Evolutionary conservation across 2,797 vertebrate species (phyloP).

Genomic region (Sebastes matsubarae): DNA sequence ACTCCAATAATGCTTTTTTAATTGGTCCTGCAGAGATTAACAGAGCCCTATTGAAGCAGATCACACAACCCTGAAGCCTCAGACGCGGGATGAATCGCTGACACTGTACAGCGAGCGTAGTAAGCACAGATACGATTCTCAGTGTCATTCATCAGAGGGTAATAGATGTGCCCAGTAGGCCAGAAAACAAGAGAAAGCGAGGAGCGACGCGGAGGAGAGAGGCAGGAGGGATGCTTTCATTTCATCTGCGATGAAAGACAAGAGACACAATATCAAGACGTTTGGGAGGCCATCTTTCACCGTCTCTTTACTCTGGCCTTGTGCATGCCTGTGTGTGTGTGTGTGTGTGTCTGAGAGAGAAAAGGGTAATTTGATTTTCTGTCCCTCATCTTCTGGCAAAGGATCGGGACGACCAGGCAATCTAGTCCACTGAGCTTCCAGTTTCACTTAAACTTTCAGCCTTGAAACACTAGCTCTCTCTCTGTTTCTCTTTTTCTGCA

Average conservation of each 20-base stretch:
- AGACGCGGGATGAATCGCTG: conserved; percentile 60
- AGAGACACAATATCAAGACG: conserved; percentile 73
- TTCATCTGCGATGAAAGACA: conserved; percentile 72
- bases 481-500: conserved; percentile 35
- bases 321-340: conserved; percentile 32
- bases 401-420: conserved; percentile 51
- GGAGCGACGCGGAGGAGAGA: conserved; percentile 25
- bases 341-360: conserved; percentile 21
- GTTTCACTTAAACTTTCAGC: conserved; percentile 71
- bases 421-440: conserved; percentile 72
- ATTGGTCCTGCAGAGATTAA: conserved; percentile 65
- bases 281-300: conserved; percentile 70
- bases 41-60: conserved; percentile 42
- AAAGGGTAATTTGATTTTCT: conserved; percentile 74
- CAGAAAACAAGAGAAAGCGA: conserved; percentile 67
- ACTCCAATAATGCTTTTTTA: conserved; percentile 54
- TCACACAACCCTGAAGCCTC: conserved; percentile 37
- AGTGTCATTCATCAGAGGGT: conserved; percentile 73
- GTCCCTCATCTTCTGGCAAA: conserved; percentile 55
- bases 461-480: conserved; percentile 60
- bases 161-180: conserved; percentile 71
- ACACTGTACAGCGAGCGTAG: conserved; percentile 47
- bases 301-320: conserved; percentile 53
- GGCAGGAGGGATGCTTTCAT: conserved; percentile 62
- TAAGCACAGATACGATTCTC: conserved; percentile 58